These are phyloP conservation scores for Rhopalosiphum maidis DNA, from an alignment of 1,140 invertebrate species.

Conservation along the genomic window DNA sequence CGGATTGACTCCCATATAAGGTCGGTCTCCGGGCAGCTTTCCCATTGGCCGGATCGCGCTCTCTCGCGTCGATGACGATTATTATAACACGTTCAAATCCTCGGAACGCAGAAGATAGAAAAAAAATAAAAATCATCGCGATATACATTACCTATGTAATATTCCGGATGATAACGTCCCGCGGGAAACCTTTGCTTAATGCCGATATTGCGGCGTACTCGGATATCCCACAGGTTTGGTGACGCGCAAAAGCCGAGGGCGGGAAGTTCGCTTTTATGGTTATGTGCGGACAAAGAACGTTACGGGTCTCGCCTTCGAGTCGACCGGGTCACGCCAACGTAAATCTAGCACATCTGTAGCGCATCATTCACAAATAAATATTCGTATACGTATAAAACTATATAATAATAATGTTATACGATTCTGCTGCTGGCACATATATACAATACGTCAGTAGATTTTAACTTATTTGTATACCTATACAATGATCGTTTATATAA, in stretches of 20 bases:
- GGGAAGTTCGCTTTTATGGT: background rate
- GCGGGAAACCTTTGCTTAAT: background rate
- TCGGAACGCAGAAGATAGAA: background rate
- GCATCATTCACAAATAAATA: background rate
- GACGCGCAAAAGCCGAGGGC: background rate
- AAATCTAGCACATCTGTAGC: background rate
- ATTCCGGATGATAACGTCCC: background rate
- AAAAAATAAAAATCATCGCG: background rate
- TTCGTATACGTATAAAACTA: background rate
- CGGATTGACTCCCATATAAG: constrained; percentile 47
- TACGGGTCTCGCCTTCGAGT: background rate
- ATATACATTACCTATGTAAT: background rate
- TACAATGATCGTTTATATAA: too few species aligned
- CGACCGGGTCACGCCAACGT: background rate
- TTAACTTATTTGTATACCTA: too few species aligned
- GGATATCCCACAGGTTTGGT: too few species aligned
- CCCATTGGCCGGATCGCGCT: constrained; percentile 36
- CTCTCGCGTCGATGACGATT: background rate
- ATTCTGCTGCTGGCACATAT: too few species aligned
- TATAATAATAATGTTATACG: too few species aligned
- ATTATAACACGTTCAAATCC: background rate
- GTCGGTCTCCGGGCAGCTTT: constrained; percentile 34
- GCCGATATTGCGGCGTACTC: background rate
- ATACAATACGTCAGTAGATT: too few species aligned
- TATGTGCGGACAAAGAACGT: background rate